Conservation (phyloP, 2,888 invertebrate species). For the Dynastes grantii region DNA sequence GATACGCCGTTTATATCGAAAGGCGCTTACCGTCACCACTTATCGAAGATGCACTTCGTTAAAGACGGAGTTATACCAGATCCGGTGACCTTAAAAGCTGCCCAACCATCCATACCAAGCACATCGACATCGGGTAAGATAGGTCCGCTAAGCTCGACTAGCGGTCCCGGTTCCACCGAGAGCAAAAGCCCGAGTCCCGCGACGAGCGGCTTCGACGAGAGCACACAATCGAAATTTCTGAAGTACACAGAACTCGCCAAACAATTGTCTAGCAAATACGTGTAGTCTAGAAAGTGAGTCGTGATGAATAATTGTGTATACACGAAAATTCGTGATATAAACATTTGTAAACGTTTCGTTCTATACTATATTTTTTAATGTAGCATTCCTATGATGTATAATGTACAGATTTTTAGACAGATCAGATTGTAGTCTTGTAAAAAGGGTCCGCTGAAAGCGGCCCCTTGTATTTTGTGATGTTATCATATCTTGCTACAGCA, state of each 20-base stretch:
- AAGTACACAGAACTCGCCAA: conserved; percentile 99
- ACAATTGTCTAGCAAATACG: conserved; percentile 97
- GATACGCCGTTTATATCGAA: conserved; percentile 97
- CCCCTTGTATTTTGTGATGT: conserved; percentile 78
- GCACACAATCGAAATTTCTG: conserved; percentile 96
- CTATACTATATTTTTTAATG: conserved; percentile 47
- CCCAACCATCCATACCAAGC: conserved; percentile 64
- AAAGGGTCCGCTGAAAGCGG: conserved; percentile 66
- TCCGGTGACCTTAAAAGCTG: conserved; percentile 76
- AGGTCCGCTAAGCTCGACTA: conserved; percentile 57
- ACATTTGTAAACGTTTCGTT: conserved; percentile 43
- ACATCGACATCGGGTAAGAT: conserved; percentile 56
- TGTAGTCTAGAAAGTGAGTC: conserved; percentile 74
- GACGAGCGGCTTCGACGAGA: conserved; percentile 84
- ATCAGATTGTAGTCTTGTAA: conserved; percentile 50
- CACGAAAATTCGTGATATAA: conserved; percentile 44
- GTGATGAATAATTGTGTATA: conserved; percentile 41
- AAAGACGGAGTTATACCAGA: conserved; percentile 92
- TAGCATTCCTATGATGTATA: conserved; percentile 56
- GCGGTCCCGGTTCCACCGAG: conserved; percentile 60
- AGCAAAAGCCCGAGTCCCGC: conserved; percentile 69
- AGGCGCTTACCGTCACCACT: conserved; percentile 96
- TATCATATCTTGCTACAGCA: conserved; percentile 80
- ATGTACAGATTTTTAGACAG: conserved; percentile 52
- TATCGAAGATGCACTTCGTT: conserved; percentile 96